These are phyloP conservation scores for Philereme transversata DNA, from an alignment of 2,888 invertebrate genomes.

Conservation along the genomic window DNA sequence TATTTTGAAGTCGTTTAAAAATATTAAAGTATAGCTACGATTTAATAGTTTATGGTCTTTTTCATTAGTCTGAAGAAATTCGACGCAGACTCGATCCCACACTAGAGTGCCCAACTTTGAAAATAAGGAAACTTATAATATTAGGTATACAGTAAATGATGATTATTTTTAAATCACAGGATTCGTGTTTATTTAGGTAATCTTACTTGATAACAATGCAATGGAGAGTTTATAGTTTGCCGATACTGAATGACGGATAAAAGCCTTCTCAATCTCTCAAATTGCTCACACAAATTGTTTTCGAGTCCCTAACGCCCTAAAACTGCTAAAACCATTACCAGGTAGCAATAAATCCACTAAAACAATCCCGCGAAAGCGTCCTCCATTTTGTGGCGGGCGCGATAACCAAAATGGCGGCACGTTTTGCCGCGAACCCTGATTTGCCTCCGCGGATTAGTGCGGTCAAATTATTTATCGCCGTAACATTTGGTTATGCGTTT, in stretches of 20 bases:
- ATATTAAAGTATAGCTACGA: too few species aligned
- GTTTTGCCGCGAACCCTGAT: constrained; percentile 38
- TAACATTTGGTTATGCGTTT: constrained; percentile 21
- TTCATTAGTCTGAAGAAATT: too few species aligned
- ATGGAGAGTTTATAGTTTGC: too few species aligned
- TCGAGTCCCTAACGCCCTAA: constrained; percentile 1
- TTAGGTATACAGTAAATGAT: too few species aligned
- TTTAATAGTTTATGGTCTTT: too few species aligned
- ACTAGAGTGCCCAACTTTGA: too few species aligned
- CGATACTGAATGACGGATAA: neutral
- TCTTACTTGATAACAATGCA: too few species aligned
- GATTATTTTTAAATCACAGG: too few species aligned
- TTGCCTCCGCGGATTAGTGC: constrained; percentile 43
- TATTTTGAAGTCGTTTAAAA: too few species aligned
- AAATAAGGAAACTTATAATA: too few species aligned
- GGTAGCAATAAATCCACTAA: constrained; percentile 23
- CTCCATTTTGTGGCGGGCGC: constrained; percentile 62
- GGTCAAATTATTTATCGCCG: constrained; percentile 39
- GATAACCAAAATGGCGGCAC: constrained; percentile 60
- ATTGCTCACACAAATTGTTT: constrained; percentile 19
- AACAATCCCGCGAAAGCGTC: constrained; percentile 45
- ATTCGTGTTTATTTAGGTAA: too few species aligned
- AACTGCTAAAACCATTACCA: constrained; percentile 15
- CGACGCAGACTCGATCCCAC: too few species aligned
- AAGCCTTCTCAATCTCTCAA: constrained; percentile 8